Conservation (phyloP, 2,113 vertebrate species). For the Stomatorhinus ivindoensis region DNA sequence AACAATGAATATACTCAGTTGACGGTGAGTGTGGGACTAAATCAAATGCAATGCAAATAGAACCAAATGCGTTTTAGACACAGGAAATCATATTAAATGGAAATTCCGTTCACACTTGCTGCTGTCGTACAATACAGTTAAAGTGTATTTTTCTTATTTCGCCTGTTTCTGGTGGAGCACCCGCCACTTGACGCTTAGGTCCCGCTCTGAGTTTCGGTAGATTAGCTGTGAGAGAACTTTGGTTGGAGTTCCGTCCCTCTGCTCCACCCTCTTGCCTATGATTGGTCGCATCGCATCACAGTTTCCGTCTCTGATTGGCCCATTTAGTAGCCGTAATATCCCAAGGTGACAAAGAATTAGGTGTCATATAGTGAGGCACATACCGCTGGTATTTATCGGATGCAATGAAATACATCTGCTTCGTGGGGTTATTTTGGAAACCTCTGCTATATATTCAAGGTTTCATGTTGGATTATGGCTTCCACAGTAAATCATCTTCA, state of each 20-base stretch:
- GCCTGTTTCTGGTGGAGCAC: not conserved
- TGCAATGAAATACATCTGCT: not conserved
- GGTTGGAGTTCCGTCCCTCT: conserved; percentile 47
- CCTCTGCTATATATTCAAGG: not conserved
- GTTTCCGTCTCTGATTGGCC: conserved; percentile 24
- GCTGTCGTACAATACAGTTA: conserved; percentile 25
- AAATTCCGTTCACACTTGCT: not conserved
- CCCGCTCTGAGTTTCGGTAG: conserved; percentile 38
- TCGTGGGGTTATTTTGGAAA: not conserved
- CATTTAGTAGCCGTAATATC: not conserved
- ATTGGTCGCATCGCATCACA: conserved; percentile 46
- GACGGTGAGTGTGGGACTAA: not conserved
- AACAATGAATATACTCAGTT: not conserved
- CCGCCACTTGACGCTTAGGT: not conserved
- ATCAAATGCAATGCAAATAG: conserved; percentile 8
- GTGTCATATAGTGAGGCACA: not conserved
- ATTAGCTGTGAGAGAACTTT: conserved; percentile 49
- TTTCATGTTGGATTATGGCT: not conserved
- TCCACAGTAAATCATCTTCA: not conserved
- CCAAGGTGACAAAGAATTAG: not conserved
- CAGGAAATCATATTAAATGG: conserved; percentile 33
- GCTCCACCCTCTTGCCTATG: conserved; percentile 46
- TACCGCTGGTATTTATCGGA: not conserved
- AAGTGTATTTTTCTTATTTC: conserved; percentile 27
- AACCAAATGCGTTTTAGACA: conserved; percentile 47